These are phyloP conservation scores for Phymastichus coffea DNA, from an alignment of 1,140 invertebrate genomes.

Conservation along the genomic window DNA sequence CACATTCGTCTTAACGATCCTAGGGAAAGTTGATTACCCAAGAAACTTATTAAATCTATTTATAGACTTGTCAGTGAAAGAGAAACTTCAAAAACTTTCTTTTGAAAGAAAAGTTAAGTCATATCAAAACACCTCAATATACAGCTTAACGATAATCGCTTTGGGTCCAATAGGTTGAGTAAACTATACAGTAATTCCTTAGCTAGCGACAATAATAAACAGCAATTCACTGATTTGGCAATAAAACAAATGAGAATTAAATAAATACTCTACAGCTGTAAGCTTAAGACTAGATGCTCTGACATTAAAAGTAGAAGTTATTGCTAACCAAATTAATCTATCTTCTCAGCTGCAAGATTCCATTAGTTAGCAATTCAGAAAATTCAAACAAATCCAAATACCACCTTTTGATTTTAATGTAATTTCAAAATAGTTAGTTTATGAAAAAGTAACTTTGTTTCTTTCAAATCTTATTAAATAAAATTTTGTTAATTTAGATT, in stretches of 20 bases:
- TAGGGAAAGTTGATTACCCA: slow-evolving; percentile 72
- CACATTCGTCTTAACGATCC: slow-evolving; percentile 78
- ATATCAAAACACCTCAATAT: slow-evolving; percentile 37
- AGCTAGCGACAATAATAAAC: slow-evolving; percentile 35
- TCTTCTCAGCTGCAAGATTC: slow-evolving; percentile 3
- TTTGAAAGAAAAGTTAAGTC: slow-evolving; percentile 57
- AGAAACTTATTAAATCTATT: slow-evolving; percentile 69
- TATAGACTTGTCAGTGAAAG: slow-evolving; percentile 71
- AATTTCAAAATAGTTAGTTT: too few species aligned
- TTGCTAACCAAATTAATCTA: slow-evolving; percentile 37
- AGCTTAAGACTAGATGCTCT: slow-evolving; percentile 38
- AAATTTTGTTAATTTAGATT: too few species aligned
- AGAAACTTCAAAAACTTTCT: too few species aligned
- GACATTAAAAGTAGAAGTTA: slow-evolving; percentile 37
- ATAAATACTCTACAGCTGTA: slow-evolving; percentile 43
- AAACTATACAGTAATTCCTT: slow-evolving; percentile 40
- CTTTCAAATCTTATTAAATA: too few species aligned
- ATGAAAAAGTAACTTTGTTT: too few species aligned
- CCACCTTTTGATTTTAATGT: too few species aligned
- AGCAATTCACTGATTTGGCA: slow-evolving; percentile 40
- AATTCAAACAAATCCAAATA: too few species aligned
- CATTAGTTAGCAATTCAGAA: too few species aligned
- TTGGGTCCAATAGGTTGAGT: slow-evolving; percentile 30
- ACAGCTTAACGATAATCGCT: slow-evolving; percentile 24
- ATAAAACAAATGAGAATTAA: slow-evolving; percentile 44